These are phyloP conservation scores for Hyposoter dolosus DNA, from an alignment of 2,888 invertebrate genomes.

Conservation along the genomic window DNA sequence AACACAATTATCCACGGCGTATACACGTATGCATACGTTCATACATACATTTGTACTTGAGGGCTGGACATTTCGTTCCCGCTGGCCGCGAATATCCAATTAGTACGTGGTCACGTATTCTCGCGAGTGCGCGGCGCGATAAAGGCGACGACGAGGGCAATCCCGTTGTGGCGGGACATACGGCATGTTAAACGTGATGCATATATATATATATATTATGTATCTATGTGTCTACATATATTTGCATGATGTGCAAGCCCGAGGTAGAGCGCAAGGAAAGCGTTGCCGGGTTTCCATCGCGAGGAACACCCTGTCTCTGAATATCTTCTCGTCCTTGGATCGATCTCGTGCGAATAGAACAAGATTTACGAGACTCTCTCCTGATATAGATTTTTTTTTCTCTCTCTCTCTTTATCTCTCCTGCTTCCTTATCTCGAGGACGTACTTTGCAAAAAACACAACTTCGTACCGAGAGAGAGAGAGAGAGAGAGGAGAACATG, in stretches of 20 bases:
- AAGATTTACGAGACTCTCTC: constrained; percentile 44
- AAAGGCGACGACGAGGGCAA: constrained; percentile 43
- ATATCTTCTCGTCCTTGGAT: constrained; percentile 21
- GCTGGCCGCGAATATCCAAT: constrained; percentile 65
- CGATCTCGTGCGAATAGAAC: constrained; percentile 42
- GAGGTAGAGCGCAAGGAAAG: constrained; percentile 21
- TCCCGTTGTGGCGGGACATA: constrained; percentile 59
- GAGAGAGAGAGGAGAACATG: constrained; percentile 1
- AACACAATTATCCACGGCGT: constrained; percentile 5
- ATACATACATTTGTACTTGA: not conserved
- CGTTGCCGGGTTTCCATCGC: not conserved
- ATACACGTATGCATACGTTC: not conserved
- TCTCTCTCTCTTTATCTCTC: not conserved
- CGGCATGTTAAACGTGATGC: constrained; percentile 43
- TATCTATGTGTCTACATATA: constrained; percentile 19
- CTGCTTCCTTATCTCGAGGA: not conserved
- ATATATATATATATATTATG: constrained; percentile 3
- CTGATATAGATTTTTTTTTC: not conserved
- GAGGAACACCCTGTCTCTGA: constrained; percentile 32
- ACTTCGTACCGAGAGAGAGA: not conserved
- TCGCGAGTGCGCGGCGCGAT: constrained; percentile 58
- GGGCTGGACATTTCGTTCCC: constrained; percentile 44
- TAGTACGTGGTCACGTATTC: constrained; percentile 70
- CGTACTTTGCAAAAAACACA: constrained; percentile 16
- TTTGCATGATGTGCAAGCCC: constrained; percentile 16